Evolutionary conservation across 1,140 invertebrate genomes (phyloP).

Genomic region (Subanguina moxae): DNA sequence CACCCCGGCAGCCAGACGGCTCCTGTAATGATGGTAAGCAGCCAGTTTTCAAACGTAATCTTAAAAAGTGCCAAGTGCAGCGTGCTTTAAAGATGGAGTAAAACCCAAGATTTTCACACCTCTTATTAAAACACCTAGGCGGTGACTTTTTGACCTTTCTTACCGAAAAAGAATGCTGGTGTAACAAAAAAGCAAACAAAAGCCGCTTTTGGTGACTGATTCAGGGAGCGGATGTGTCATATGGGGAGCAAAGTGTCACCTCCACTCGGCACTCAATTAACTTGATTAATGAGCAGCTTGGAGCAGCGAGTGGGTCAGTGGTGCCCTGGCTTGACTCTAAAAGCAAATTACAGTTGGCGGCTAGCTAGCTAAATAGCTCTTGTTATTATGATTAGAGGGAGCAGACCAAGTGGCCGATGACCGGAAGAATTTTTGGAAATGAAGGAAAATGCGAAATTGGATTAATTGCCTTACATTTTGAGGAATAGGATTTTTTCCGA

Average conservation of each 20-base stretch:
- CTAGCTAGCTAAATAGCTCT: constrained; percentile 2
- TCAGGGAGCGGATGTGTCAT: background rate
- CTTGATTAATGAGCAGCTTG: constrained; percentile 2
- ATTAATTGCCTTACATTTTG: background rate
- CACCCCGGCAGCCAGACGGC: background rate
- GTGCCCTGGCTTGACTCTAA: background rate
- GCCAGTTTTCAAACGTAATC: too few relatives aligned
- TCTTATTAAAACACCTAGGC: background rate
- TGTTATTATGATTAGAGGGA: background rate
- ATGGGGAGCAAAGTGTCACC: too few relatives aligned
- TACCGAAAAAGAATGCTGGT: background rate
- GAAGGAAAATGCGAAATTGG: background rate
- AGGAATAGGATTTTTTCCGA: too few relatives aligned
- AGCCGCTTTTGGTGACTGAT: background rate
- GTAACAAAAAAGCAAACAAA: constrained; percentile 1
- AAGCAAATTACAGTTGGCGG: background rate
- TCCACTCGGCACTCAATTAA: background rate
- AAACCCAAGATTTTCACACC: background rate
- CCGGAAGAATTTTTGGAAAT: constrained; percentile 1
- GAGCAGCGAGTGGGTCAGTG: background rate
- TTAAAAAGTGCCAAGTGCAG: too few relatives aligned
- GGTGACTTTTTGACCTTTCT: background rate
- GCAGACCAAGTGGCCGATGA: background rate
- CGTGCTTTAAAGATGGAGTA: background rate
- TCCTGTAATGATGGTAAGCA: background rate